Evolutionary conservation across 2,797 vertebrate species (phyloP).

Genomic region (Choloepus didactylus): DNA sequence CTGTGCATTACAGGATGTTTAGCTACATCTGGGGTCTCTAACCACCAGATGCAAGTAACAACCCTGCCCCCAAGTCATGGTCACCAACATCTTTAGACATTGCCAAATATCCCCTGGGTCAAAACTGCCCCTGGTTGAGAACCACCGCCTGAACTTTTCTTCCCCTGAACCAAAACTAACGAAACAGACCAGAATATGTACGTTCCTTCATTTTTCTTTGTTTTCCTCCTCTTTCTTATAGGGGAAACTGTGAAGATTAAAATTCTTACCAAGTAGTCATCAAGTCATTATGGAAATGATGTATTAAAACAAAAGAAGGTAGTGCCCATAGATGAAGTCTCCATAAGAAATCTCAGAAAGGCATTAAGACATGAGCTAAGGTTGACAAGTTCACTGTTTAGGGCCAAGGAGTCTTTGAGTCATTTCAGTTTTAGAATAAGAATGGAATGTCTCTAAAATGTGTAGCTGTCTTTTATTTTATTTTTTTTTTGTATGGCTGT

Average conservation of each 20-base stretch:
- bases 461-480: neutral
- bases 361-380: neutral
- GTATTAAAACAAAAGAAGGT: neutral
- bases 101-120: neutral
- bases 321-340: neutral
- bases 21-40: neutral
- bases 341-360: slow-evolving; percentile 22
- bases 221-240: slow-evolving; percentile 47
- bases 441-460: neutral
- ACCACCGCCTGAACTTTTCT: neutral
- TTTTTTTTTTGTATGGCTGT: too few species aligned
- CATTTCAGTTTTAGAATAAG: neutral
- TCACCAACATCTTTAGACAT: slow-evolving; percentile 1
- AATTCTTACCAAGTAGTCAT: slow-evolving; percentile 1
- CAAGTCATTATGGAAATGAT: slow-evolving; percentile 1
- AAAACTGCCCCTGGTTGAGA: slow-evolving; percentile 15
- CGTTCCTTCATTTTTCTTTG: slow-evolving; percentile 10
- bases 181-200: neutral
- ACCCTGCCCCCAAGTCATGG: neutral
- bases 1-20: neutral
- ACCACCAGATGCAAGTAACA: neutral
- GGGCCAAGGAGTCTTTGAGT: neutral
- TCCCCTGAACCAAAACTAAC: neutral
- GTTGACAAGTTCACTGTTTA: neutral
- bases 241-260: slow-evolving; percentile 40